A percentile compares a stretch with the other conserved stretches of the same genome.
phyloP scores from a whole-genome alignment of 2,888 invertebrate species.

The Leptopterna dolabrata region DNA sequence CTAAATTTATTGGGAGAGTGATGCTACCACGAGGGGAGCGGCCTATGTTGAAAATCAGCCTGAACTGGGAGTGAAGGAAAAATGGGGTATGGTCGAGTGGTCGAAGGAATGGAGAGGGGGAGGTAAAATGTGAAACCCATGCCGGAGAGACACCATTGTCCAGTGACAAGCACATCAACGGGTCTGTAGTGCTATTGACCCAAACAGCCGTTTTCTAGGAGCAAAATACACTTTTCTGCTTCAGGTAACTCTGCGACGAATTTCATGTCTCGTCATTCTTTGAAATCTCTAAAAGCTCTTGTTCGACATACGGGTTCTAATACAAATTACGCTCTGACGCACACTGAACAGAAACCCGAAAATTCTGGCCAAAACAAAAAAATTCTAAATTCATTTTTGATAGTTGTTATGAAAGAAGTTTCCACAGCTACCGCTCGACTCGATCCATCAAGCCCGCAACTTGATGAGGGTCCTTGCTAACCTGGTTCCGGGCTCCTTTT shows the following conservation, averaged over 20 bases:
- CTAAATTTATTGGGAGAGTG: neutral
- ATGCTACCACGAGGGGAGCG: neutral
- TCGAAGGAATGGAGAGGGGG: neutral
- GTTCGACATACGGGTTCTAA: neutral
- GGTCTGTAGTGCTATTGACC: neutral
- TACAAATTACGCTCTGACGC: neutral
- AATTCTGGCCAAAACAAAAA: too few relatives aligned
- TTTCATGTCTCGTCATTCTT: neutral
- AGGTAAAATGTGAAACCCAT: neutral
- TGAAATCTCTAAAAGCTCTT: neutral
- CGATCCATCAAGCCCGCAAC: too few relatives aligned
- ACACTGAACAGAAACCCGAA: too few relatives aligned
- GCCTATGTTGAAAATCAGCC: neutral
- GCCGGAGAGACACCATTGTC: neutral
- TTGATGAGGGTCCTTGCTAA: too few relatives aligned
- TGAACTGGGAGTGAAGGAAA: neutral
- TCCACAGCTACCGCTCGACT: too few relatives aligned
- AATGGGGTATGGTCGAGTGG: neutral
- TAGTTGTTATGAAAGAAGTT: too few relatives aligned
- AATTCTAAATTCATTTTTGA: too few relatives aligned
- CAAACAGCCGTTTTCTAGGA: neutral
- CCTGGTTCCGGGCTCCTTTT: too few relatives aligned
- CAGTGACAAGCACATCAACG: neutral
- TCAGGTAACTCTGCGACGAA: neutral
- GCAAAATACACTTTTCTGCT: slow-evolving; percentile 7